These are phyloP conservation scores for Nettapus auritus DNA, from an alignment of 2,113 vertebrate genomes.

Conservation along the genomic window DNA sequence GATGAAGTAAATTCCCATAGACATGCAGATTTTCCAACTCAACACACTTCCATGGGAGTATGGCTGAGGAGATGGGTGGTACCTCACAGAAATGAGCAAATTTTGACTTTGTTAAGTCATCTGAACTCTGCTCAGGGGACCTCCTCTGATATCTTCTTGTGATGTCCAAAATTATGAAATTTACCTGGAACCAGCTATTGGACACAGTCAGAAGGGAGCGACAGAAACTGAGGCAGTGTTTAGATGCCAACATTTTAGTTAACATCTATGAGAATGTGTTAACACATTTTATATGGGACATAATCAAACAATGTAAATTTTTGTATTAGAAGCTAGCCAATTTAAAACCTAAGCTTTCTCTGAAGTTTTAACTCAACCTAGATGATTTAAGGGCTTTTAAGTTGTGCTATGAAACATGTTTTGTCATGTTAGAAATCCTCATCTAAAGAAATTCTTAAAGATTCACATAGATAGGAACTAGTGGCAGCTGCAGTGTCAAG, in stretches of 20 bases:
- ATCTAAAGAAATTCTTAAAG: constrained; percentile 29
- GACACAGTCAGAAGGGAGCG: not conserved
- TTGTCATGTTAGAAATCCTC: not conserved
- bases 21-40: not conserved
- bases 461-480: not conserved
- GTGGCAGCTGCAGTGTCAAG: constrained; percentile 35
- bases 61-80: not conserved
- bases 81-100: not conserved
- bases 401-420: not conserved
- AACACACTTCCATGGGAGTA: not conserved
- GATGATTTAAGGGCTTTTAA: not conserved
- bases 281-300: not conserved
- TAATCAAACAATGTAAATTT: not conserved
- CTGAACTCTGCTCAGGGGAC: not conserved
- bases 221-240: not conserved
- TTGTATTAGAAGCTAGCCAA: not conserved
- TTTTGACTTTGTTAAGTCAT: not conserved
- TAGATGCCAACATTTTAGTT: not conserved
- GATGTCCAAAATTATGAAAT: not conserved
- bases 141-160: not conserved
- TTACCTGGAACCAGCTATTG: not conserved
- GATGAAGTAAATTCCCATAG: not conserved
- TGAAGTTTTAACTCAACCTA: not conserved
- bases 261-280: not conserved
- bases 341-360: not conserved